Percentiles rank a stretch among this genome's conserved stretches.
These are phyloP conservation scores for Sebastes baramenuke DNA, from an alignment of 2,797 vertebrate species.

Conservation along the genomic window DNA sequence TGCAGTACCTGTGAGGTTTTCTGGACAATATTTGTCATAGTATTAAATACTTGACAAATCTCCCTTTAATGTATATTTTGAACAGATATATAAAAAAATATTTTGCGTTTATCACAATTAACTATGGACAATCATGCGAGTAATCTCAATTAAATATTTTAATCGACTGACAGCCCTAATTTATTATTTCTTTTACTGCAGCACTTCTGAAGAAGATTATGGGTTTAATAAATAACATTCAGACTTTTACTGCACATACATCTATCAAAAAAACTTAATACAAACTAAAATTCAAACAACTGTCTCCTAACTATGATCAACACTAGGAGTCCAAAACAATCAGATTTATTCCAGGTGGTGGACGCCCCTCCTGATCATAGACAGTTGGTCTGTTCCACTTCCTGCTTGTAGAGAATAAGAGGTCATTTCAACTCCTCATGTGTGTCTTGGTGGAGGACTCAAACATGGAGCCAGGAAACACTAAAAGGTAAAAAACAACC, in stretches of 20 bases:
- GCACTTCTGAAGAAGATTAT: background rate
- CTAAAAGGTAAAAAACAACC: background rate
- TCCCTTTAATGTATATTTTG: too few species aligned
- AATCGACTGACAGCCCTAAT: too few species aligned
- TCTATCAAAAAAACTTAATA: background rate
- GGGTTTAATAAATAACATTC: background rate
- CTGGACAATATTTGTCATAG: too few species aligned
- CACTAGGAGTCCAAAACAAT: background rate
- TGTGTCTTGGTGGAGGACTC: background rate
- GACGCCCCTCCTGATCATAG: background rate
- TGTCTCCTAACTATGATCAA: background rate
- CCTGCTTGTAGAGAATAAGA: background rate
- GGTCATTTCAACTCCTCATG: background rate
- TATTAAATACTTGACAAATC: too few species aligned
- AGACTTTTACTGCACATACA: background rate
- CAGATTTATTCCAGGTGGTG: background rate
- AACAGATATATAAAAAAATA: too few species aligned
- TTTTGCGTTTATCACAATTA: too few species aligned
- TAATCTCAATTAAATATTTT: too few species aligned
- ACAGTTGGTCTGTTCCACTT: constrained; percentile 9
- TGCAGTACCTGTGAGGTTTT: too few species aligned
- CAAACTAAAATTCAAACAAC: background rate
- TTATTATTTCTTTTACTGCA: background rate
- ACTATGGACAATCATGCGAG: too few species aligned
- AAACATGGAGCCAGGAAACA: background rate